These are phyloP conservation scores for Ailurus styani DNA, from an alignment of 2,113 vertebrate genomes.

Conservation along the genomic window DNA sequence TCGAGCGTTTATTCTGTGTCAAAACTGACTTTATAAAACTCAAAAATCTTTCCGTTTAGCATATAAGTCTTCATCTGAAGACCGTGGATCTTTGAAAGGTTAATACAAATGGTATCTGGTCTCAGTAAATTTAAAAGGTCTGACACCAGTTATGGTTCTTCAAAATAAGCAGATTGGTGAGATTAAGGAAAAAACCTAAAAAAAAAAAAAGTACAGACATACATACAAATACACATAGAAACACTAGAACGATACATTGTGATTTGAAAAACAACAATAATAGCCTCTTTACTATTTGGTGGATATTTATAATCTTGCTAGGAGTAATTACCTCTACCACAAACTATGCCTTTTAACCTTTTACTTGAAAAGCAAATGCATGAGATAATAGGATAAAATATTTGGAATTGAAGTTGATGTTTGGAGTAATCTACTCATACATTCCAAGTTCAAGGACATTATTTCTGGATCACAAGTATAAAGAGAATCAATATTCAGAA, in stretches of 20 bases:
- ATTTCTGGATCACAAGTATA: background rate
- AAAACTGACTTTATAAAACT: conserved; percentile 49
- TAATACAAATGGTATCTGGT: conserved; percentile 6
- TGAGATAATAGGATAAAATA: background rate
- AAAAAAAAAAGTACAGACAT: background rate
- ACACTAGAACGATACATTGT: background rate
- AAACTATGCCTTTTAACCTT: background rate
- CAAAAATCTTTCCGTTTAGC: conserved; percentile 31
- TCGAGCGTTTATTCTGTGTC: conserved; percentile 50
- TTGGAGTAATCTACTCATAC: background rate
- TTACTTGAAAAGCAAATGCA: background rate
- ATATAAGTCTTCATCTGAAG: background rate
- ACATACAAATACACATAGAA: background rate
- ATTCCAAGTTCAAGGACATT: background rate
- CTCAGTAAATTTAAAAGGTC: conserved; percentile 10
- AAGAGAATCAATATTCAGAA: background rate
- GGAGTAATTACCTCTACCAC: background rate
- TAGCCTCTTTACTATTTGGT: background rate
- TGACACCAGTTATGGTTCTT: background rate
- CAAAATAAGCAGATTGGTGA: conserved; percentile 7
- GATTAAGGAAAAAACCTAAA: background rate
- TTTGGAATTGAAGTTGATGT: background rate
- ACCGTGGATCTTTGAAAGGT: conserved; percentile 20
- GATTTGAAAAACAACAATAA: background rate
- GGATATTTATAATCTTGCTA: background rate